A percentile compares a stretch with the other conserved stretches of the same genome.
Conservation (phyloP, 1,140 invertebrate genomes). For the Drosophila carrolli region DNA sequence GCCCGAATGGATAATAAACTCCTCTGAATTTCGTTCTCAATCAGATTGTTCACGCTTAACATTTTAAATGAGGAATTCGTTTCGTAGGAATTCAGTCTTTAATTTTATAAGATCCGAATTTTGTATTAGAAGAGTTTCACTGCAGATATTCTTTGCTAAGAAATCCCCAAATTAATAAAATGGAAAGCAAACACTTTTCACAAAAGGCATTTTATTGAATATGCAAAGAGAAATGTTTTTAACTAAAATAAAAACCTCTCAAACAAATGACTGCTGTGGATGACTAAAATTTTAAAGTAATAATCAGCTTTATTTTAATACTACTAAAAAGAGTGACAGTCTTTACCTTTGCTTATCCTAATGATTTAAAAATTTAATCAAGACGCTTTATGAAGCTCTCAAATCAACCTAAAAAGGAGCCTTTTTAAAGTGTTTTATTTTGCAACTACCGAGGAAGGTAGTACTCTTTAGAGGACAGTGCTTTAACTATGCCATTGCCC, state of each 20-base stretch:
- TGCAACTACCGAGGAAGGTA: background rate
- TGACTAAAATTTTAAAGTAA: too few species aligned
- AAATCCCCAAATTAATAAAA: background rate
- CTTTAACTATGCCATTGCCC: conserved; percentile 22
- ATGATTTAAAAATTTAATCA: background rate
- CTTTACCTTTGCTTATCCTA: background rate
- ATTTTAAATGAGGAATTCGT: too few species aligned
- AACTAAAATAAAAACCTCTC: too few species aligned
- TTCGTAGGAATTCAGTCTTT: too few species aligned
- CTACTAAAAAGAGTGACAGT: too few species aligned
- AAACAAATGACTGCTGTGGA: too few species aligned
- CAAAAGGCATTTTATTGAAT: conserved; percentile 2
- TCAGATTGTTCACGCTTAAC: too few species aligned
- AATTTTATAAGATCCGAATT: too few species aligned
- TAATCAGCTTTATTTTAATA: too few species aligned
- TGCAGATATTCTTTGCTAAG: background rate
- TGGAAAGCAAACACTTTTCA: background rate
- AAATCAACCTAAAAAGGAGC: conserved; percentile 21
- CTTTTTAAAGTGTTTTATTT: conserved; percentile 6
- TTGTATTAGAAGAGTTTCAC: background rate
- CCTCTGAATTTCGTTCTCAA: too few species aligned
- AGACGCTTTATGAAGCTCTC: background rate
- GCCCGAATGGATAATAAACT: too few species aligned
- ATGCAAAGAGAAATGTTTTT: too few species aligned
- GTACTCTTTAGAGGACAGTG: background rate